A percentile compares a stretch with the other conserved stretches of the same genome.
Conservation (phyloP, 2,888 invertebrate genomes). For the Sclerodermus sp. region DNA sequence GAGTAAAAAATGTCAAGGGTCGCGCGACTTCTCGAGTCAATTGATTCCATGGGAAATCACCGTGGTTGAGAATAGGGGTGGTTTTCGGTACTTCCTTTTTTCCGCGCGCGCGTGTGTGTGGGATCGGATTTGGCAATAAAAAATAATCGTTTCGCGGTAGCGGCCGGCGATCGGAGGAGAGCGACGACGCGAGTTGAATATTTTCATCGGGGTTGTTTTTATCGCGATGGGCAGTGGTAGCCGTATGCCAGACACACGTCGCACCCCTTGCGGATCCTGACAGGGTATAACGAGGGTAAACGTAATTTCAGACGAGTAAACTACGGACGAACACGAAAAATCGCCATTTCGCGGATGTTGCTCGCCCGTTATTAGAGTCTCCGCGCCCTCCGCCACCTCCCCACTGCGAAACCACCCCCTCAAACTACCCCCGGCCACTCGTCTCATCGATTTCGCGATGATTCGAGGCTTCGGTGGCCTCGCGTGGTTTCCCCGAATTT, state of each 20-base stretch:
- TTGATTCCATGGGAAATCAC: too few relatives aligned
- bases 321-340: conserved; percentile 44
- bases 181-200: background rate
- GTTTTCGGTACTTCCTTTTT: too few relatives aligned
- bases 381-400: conserved; percentile 11
- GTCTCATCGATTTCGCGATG: conserved; percentile 27
- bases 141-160: conserved; percentile 15
- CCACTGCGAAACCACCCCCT: background rate
- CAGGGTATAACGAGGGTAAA: conserved; percentile 36
- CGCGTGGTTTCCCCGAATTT: conserved; percentile 16
- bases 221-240: background rate
- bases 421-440: background rate
- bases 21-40: too few relatives aligned
- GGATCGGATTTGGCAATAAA: conserved; percentile 14
- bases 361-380: conserved; percentile 35
- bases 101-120: background rate
- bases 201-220: conserved; percentile 2
- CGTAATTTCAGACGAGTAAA: conserved; percentile 43
- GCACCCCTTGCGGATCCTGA: too few relatives aligned
- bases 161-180: background rate
- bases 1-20: too few relatives aligned
- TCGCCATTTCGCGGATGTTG: conserved; percentile 42
- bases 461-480: conserved; percentile 22
- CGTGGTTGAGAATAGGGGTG: too few relatives aligned
- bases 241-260: too few relatives aligned